phyloP scores from a whole-genome alignment of 2,113 vertebrate genomes.

The Cygnus atratus region DNA sequence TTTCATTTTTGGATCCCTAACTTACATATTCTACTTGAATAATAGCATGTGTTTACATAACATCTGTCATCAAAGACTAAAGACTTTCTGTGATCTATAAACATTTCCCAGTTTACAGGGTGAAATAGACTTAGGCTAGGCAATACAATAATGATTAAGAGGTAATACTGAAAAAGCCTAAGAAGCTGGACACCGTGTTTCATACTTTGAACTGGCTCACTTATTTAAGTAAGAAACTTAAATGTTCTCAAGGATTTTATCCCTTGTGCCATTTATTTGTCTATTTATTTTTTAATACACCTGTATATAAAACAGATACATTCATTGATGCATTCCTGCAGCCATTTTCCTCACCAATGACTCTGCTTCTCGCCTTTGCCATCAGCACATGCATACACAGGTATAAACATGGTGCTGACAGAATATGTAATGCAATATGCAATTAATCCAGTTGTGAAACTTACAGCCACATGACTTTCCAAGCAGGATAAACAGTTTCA shows the following conservation, averaged over 20 bases:
- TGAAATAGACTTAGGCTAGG: neutral
- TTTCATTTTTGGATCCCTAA: neutral
- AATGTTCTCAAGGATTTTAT: neutral
- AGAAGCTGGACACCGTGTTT: neutral
- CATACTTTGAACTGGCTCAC: neutral
- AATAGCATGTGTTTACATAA: neutral
- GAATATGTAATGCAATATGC: neutral
- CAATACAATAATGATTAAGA: neutral
- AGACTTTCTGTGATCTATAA: neutral
- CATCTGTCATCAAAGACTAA: neutral
- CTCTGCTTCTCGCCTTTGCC: neutral
- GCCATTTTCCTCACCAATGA: neutral
- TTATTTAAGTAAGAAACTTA: neutral
- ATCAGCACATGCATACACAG: neutral
- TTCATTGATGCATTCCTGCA: neutral
- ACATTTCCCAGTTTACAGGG: neutral
- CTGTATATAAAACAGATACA: neutral
- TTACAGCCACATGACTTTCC: neutral
- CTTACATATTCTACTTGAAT: neutral
- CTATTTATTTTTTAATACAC: neutral
- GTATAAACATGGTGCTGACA: neutral
- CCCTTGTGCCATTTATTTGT: neutral
- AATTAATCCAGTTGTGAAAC: neutral
- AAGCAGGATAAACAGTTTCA: neutral
- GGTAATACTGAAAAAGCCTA: neutral